Conservation (phyloP, 1,140 invertebrate species). For the Kradibia gibbosae region DNA sequence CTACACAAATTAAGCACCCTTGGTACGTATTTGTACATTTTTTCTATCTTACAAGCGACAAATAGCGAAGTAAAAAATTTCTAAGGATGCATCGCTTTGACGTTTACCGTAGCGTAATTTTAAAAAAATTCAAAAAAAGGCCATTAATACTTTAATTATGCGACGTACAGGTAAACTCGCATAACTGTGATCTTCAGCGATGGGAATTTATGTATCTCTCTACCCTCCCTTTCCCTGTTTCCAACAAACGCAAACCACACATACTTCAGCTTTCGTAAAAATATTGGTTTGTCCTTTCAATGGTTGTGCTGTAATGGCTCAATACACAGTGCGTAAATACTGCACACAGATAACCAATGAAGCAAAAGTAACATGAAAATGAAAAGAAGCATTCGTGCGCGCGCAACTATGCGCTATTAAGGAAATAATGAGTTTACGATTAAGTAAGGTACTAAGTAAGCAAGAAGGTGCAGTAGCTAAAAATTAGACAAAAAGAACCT, state of each 20-base stretch:
- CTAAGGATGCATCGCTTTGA: slow-evolving; percentile 6
- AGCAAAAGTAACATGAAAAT: no score
- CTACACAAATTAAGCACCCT: not conserved
- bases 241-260: slow-evolving; percentile 4
- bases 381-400: no score
- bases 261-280: slow-evolving; percentile 3
- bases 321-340: no score
- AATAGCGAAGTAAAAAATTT: slow-evolving; percentile 9
- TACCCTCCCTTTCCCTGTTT: slow-evolving; percentile 28
- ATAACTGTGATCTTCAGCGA: not conserved
- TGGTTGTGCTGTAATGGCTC: not conserved
- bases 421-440: no score
- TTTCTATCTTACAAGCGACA: not conserved
- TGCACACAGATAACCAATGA: no score
- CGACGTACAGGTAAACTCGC: not conserved
- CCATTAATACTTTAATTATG: no score
- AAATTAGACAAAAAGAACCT: no score
- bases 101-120: not conserved
- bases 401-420: no score
- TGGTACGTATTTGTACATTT: slow-evolving; percentile 26
- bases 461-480: no score
- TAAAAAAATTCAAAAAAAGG: slow-evolving; percentile 32
- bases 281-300: slow-evolving; percentile 25
- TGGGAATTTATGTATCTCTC: not conserved
- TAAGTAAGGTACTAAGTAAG: no score